Evolutionary conservation across 2,113 vertebrate species (phyloP).

Genomic region (Mystacornis crossleyi): DNA sequence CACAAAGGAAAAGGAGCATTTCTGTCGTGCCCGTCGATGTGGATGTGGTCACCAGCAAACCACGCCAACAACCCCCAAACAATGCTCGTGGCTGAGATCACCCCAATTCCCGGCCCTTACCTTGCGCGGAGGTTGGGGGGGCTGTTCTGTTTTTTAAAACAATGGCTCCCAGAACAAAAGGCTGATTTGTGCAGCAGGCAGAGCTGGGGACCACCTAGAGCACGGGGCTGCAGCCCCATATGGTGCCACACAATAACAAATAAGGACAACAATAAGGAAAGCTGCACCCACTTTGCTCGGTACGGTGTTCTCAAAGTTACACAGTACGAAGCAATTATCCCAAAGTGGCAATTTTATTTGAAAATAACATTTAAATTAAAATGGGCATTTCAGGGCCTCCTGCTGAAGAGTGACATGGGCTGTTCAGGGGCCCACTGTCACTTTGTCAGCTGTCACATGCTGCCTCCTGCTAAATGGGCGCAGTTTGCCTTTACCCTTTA

Average conservation of each 20-base stretch:
- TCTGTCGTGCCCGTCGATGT: neutral
- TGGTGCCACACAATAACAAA: constrained; percentile 64
- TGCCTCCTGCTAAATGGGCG: constrained; percentile 65
- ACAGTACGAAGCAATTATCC: constrained; percentile 65
- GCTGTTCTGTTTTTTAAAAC: constrained; percentile 43
- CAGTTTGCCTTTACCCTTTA: constrained; percentile 69
- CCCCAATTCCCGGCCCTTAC: neutral
- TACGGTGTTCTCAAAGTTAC: constrained; percentile 62
- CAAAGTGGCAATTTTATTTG: constrained; percentile 72
- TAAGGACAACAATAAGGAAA: constrained; percentile 58
- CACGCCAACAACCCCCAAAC: neutral
- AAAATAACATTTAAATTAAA: constrained; percentile 74
- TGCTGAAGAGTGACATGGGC: constrained; percentile 63
- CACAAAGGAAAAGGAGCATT: constrained; percentile 18
- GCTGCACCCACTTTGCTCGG: constrained; percentile 65
- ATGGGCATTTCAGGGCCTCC: constrained; percentile 69
- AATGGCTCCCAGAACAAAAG: constrained; percentile 52
- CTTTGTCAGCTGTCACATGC: constrained; percentile 70
- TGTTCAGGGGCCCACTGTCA: constrained; percentile 69
- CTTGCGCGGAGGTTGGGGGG: neutral
- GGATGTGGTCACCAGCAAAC: neutral
- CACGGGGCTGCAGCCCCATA: constrained; percentile 51
- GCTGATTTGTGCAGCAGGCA: constrained; percentile 57
- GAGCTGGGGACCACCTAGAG: constrained; percentile 59
- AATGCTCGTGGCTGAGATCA: neutral